These are phyloP conservation scores for Diplolepis rosae DNA, from an alignment of 2,888 invertebrate species.

Conservation along the genomic window DNA sequence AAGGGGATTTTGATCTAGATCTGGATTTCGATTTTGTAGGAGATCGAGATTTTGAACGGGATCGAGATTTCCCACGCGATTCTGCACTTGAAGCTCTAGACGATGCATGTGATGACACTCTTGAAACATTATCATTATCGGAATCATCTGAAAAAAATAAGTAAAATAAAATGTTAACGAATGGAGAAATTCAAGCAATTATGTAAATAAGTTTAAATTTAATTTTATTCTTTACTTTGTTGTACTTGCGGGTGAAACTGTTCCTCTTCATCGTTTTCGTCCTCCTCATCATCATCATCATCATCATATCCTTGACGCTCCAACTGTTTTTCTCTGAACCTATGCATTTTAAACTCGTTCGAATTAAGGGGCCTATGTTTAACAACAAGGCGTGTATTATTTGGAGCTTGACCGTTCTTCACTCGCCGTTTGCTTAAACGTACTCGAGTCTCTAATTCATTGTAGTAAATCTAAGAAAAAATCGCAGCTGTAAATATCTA, in stretches of 20 bases:
- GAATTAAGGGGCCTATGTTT: conserved; percentile 89
- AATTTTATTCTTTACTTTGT: not conserved
- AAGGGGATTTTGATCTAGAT: not conserved
- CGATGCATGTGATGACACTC: conserved; percentile 74
- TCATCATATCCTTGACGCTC: conserved; percentile 80
- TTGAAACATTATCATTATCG: conserved; percentile 71
- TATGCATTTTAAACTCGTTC: conserved; percentile 86
- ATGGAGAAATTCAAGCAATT: no score
- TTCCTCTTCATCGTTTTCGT: conserved; percentile 76
- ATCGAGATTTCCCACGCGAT: not conserved
- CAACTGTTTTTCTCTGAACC: conserved; percentile 86
- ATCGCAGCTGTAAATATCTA: not conserved
- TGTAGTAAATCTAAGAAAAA: conserved; percentile 9
- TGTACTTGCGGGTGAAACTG: conserved; percentile 67
- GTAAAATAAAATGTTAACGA: not conserved
- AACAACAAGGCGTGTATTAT: conserved; percentile 87
- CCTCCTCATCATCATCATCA: conserved; percentile 78
- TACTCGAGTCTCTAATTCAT: conserved; percentile 13
- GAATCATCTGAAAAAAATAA: conserved; percentile 62
- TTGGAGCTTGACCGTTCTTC: conserved; percentile 79
- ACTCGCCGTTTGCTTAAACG: conserved; percentile 78
- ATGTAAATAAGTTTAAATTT: no score
- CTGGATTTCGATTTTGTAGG: not conserved
- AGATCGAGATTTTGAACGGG: not conserved
- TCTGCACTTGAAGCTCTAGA: conserved; percentile 58